Base-by-base conservation (phyloP, 2,888 invertebrate genomes). In the Polyommatus iphigenia region DNA sequence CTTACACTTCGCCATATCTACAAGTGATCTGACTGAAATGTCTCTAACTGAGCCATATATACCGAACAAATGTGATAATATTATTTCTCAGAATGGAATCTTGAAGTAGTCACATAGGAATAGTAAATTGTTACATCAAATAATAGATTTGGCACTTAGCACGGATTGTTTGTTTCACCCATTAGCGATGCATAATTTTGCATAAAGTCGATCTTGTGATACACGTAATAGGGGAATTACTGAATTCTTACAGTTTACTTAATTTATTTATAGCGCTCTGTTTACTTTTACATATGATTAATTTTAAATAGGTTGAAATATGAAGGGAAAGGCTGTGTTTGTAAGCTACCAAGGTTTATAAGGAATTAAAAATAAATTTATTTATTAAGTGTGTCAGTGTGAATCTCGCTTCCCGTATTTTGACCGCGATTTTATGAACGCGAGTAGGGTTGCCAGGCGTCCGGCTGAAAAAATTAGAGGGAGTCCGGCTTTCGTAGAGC, bases 31-130 rank as follows among this genome's bases (percentile, higher is more conserved):
- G 36, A 41, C 72, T 32, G 20, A 41, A 41, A 72, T 24, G 18
- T 72, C n/a, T 15, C 20, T 41, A 41, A 72, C 29, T 32, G 15
- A 29, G n/a, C 18, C 41, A 75, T 75, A 50, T 75, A 79, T 82
- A 82, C 82, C 83, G 81, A 82, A 81, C 79, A 77, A 81, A 81
- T 79, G 81, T 81, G 82, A 80, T 82, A 83, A 82, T 84, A 83
- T 79, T 80, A 81, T 79, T 90, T 90, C 91, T 83, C 82, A 87
- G 90, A 90, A 91, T 87, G 85, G 83, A 80, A 82, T 81, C 80
- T 83, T 82, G 81, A 80, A 82, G 81, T 82, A 77, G 46, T 80
- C 83, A 82, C 83, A 79, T 71, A 73, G 78, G 13, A 78, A 75
- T 75, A 54, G 82, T 82, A 81, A 87, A 87, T 86, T 84, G 84